Conservation (phyloP, 37 sponge, comb jelly and placozoan species). For the Dysidea cf. avara region DNA sequence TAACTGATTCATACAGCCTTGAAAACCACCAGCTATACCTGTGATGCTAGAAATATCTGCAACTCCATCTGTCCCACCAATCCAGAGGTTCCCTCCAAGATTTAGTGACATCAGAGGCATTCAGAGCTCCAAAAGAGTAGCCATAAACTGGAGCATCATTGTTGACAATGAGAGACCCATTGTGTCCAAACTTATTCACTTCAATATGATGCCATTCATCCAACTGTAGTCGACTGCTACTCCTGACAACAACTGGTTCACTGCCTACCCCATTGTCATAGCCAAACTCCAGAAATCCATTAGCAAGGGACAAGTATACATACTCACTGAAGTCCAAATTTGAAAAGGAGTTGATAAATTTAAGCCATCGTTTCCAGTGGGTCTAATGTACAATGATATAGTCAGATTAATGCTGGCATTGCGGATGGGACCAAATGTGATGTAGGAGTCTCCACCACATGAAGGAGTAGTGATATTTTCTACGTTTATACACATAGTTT, state of each 20-base stretch:
- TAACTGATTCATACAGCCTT: constrained; percentile 32
- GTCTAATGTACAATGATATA: constrained; percentile 46
- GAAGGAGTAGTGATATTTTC: constrained; percentile 32
- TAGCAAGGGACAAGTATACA: constrained; percentile 36
- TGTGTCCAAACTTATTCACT: not conserved
- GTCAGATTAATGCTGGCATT: constrained; percentile 5
- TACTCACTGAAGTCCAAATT: constrained; percentile 31
- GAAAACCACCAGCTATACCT: constrained; percentile 15
- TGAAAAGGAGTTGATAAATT: constrained; percentile 35
- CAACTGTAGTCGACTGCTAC: constrained; percentile 3
- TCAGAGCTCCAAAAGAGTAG: not conserved
- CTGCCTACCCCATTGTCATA: constrained; percentile 53
- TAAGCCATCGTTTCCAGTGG: constrained; percentile 29
- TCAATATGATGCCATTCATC: constrained; percentile 33
- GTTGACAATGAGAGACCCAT: constrained; percentile 31
- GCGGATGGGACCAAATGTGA: constrained; percentile 25
- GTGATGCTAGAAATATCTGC: constrained; percentile 18
- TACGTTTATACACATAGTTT: too few species aligned
- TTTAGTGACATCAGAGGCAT: constrained; percentile 17
- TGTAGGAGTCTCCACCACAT: constrained; percentile 54
- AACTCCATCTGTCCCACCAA: constrained; percentile 40
- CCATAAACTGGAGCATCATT: not conserved
- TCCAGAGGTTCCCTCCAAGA: constrained; percentile 27
- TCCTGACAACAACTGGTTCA: not conserved
- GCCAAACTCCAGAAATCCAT: constrained; percentile 13